phyloP scores from a whole-genome alignment of 2,797 vertebrate species.

The Lutjanus argentimaculatus region DNA sequence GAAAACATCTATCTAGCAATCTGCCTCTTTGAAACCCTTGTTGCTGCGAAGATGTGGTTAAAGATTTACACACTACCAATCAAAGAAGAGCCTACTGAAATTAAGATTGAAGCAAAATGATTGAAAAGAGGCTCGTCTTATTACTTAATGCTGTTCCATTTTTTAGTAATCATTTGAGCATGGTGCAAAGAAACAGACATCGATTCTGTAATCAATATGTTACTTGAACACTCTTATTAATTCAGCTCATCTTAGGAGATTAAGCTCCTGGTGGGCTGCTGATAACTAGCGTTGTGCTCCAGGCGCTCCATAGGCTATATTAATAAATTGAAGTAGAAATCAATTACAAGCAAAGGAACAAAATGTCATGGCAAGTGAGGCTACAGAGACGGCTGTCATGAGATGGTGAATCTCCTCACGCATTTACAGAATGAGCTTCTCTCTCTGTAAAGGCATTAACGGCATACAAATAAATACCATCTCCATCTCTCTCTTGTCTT shows the following conservation, averaged over 20 bases:
- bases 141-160: constrained; percentile 64
- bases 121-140: constrained; percentile 50
- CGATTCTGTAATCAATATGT: constrained; percentile 82
- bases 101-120: constrained; percentile 48
- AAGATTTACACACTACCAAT: constrained; percentile 39
- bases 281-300: constrained; percentile 72
- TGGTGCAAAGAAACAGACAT: constrained; percentile 68
- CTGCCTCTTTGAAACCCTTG: not conserved
- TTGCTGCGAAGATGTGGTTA: constrained; percentile 22
- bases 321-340: constrained; percentile 84
- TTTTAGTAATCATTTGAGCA: constrained; percentile 65
- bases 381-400: constrained; percentile 58
- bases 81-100: constrained; percentile 38
- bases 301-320: constrained; percentile 68
- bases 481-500: constrained; percentile 24
- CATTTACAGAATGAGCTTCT: constrained; percentile 35
- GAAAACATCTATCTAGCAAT: constrained; percentile 27
- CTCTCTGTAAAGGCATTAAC: constrained; percentile 19
- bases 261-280: constrained; percentile 77
- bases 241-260: constrained; percentile 78
- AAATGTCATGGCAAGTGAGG: constrained; percentile 70
- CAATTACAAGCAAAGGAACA: constrained; percentile 80
- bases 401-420: constrained; percentile 47
- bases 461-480: constrained; percentile 51
- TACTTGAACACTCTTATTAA: constrained; percentile 78